Percentiles rank a stretch among this genome's conserved stretches.
Evolutionary conservation across 2,113 vertebrate genomes (phyloP).

Genomic region (Ageneiosus marmoratus): DNA sequence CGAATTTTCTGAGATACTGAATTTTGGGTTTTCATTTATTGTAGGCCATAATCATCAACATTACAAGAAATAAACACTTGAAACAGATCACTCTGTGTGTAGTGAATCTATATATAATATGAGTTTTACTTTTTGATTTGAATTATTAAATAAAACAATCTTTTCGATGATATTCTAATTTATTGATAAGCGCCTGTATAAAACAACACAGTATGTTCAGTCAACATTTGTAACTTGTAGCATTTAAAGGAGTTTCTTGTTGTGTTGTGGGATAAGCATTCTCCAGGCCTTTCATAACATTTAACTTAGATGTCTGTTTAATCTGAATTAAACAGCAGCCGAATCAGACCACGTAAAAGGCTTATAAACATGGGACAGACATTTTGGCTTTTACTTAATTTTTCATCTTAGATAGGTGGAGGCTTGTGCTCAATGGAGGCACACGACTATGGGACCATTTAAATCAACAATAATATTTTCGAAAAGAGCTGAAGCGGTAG

Average conservation of each 20-base stretch:
- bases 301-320: not conserved
- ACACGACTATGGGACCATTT: constrained; percentile 41
- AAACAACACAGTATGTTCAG: too few species aligned
- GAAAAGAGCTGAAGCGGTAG: constrained; percentile 43
- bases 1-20: too few species aligned
- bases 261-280: not conserved
- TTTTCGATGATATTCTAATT: too few species aligned
- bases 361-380: constrained; percentile 30
- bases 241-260: constrained; percentile 1
- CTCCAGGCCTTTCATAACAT: not conserved
- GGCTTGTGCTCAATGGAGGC: constrained; percentile 31
- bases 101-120: too few species aligned
- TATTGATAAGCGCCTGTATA: too few species aligned
- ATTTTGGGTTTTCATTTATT: too few species aligned
- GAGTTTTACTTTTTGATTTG: too few species aligned
- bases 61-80: too few species aligned
- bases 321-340: not conserved
- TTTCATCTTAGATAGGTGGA: constrained; percentile 21
- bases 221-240: not conserved
- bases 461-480: constrained; percentile 58
- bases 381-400: constrained; percentile 16
- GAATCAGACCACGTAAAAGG: constrained; percentile 24
- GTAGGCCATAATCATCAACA: too few species aligned
- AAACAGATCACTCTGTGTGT: too few species aligned
- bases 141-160: too few species aligned